Evolutionary conservation across 2,113 vertebrate genomes (phyloP).

Genomic region (Phylloscopus whistleri): DNA sequence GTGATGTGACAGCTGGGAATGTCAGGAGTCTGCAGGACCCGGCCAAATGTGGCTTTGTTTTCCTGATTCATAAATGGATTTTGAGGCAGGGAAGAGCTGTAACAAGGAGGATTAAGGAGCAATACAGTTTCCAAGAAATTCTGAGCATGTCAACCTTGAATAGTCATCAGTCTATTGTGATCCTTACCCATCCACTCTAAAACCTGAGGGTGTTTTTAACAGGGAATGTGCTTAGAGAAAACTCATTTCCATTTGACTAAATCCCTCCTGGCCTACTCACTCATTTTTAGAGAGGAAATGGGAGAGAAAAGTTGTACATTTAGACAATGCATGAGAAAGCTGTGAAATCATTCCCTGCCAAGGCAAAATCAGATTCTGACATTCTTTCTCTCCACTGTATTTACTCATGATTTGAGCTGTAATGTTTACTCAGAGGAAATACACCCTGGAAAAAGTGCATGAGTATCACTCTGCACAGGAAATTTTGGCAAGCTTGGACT

Average conservation of each 20-base stretch:
- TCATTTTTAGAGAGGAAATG: not conserved
- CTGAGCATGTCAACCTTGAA: not conserved
- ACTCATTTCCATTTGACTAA: not conserved
- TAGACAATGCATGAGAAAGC: conserved; percentile 8
- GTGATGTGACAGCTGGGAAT: not conserved
- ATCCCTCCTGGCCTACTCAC: not conserved
- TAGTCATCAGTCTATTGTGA: not conserved
- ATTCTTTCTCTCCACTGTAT: not conserved
- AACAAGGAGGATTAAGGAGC: not conserved
- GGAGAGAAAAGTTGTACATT: not conserved
- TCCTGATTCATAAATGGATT: not conserved
- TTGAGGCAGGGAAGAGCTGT: not conserved
- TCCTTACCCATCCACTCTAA: not conserved
- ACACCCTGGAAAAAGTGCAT: not conserved
- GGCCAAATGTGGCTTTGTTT: not conserved
- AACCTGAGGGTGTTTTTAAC: not conserved
- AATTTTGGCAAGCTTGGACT: not conserved
- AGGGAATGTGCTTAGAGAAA: not conserved
- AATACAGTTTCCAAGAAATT: not conserved
- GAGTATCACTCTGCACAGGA: not conserved
- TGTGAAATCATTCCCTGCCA: conserved; percentile 24
- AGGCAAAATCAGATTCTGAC: not conserved
- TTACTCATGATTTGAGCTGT: not conserved
- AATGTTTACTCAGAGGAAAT: not conserved
- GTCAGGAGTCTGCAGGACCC: not conserved